Base-by-base conservation (phyloP, 2,888 invertebrate genomes). In the Melinaea menophilus region DNA sequence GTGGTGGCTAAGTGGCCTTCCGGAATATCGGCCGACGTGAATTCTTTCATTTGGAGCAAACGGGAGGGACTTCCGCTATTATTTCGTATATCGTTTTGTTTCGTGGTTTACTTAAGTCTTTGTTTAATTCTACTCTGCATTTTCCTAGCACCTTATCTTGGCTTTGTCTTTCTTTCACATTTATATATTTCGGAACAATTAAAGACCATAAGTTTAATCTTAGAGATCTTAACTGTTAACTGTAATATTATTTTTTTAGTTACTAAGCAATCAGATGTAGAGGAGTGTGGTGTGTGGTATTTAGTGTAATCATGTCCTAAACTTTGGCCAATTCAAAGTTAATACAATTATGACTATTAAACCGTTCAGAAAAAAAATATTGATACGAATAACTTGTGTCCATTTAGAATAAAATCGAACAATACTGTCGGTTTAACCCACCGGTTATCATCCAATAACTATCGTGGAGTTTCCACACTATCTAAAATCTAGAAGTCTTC, bases 1-100 rank as follows among this genome's bases (percentile, higher is more conserved):
- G 58, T 65, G 59, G 79, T 74, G 79, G 80, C 80, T 85, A 85
- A 86, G 86, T 86, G 86, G 86, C 84, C 85, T 85, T 86, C 87
- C 87, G 83, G 75, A 75, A 80, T 81, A 79, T 71, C 81, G 85
- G 85, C 81, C 85, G 85, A 86, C 75, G 81, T 74, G 80, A 79
- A 79, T 79, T 80, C 81, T 81, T 83, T 83, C 82, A 83, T 84
- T 84, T 77, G 78, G 77, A 79, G 75, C 76, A 76, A 79, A 78
- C 77, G 76, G 73, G 77, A 79, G 80, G 80, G 71, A 77, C 79
- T 79, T 83, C 82, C 82, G 80, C 79, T 76, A 79, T 84, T 82
- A 85, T 83, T 81, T 79, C 75, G 79, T 79, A 75, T 79, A 79
- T 69, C 62, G 61, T 69, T 68, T 66, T 69, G 70, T 22, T 22